Percentiles rank a stretch among this genome's conserved stretches.
These are phyloP conservation scores for Fregata magnificens DNA, from an alignment of 2,113 vertebrate species.

Conservation along the genomic window DNA sequence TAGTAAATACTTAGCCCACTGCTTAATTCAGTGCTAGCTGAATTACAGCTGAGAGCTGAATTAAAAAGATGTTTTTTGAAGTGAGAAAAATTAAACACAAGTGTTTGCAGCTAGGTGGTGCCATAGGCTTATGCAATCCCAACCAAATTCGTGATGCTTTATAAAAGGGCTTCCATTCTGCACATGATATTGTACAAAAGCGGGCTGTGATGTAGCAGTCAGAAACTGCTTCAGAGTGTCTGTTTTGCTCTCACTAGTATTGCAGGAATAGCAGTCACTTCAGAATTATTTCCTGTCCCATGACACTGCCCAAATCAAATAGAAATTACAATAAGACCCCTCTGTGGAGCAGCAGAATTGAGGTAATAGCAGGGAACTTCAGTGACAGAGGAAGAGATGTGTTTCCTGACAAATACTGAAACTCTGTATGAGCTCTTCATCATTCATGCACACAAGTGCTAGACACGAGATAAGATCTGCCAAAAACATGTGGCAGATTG, in stretches of 20 bases:
- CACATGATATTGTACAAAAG: not conserved
- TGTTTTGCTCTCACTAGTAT: not conserved
- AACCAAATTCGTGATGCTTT: not conserved
- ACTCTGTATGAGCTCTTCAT: not conserved
- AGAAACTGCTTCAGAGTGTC: not conserved
- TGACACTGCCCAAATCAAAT: not conserved
- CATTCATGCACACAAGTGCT: not conserved
- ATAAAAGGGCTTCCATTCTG: not conserved
- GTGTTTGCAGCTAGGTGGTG: constrained; percentile 61
- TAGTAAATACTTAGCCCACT: not conserved
- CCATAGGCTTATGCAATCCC: not conserved
- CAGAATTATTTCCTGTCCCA: not conserved
- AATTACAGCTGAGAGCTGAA: not conserved
- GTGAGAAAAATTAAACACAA: not conserved
- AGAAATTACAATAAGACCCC: not conserved
- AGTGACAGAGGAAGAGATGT: not conserved
- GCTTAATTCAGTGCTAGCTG: not conserved
- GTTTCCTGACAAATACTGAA: not conserved
- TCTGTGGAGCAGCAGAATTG: not conserved
- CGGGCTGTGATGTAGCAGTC: not conserved
- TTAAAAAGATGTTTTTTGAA: not conserved
- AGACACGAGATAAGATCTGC: not conserved
- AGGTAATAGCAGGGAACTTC: not conserved
- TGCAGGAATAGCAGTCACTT: not conserved
- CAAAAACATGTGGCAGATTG: not conserved